Conservation (phyloP, 2,797 vertebrate species). For the Hafferia zeledoni region DNA sequence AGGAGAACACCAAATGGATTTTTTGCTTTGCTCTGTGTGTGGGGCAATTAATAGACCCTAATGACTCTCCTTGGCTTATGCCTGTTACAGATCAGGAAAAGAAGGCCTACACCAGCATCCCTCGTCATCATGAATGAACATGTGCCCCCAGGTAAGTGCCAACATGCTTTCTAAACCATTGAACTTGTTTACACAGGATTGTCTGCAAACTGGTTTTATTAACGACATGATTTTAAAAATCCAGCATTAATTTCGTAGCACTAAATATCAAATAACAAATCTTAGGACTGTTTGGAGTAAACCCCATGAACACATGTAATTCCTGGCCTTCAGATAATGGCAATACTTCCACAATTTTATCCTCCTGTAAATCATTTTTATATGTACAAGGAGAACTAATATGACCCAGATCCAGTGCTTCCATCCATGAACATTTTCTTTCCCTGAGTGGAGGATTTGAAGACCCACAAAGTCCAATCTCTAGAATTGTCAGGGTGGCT, state of each 20-base stretch:
- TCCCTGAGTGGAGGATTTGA: neutral
- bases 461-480: neutral
- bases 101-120: conserved; percentile 88
- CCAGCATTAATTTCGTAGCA: neutral
- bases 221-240: neutral
- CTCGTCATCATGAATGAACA: conserved; percentile 88
- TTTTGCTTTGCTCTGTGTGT: neutral
- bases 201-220: neutral
- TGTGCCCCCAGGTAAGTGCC: conserved; percentile 79
- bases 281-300: neutral
- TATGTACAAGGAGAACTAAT: neutral
- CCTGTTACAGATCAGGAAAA: conserved; percentile 85
- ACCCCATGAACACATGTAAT: accelerated
- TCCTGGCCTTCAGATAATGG: neutral
- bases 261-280: neutral
- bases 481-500: neutral
- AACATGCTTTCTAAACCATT: neutral
- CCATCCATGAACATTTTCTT: neutral
- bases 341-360: neutral
- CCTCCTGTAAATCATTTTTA: neutral
- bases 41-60: neutral
- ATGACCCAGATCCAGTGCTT: neutral
- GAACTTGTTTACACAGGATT: neutral
- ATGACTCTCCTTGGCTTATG: conserved; percentile 20
- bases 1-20: neutral